These are phyloP conservation scores for Melinopterus prodromus DNA, from an alignment of 2,888 invertebrate genomes.

Conservation along the genomic window DNA sequence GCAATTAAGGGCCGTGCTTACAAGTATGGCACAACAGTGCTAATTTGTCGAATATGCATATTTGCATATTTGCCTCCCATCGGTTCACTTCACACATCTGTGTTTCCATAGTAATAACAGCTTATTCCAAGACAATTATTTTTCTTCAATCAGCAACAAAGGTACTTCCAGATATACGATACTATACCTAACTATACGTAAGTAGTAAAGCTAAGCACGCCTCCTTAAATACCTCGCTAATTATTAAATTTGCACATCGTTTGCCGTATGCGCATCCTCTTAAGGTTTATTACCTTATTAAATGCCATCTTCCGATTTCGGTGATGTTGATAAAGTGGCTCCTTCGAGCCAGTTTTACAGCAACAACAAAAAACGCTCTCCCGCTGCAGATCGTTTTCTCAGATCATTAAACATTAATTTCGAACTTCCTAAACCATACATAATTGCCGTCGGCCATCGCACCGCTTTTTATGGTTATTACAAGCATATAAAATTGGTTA, in stretches of 20 bases:
- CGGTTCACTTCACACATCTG: too few relatives aligned
- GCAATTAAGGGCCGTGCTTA: too few relatives aligned
- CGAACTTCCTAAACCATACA: background rate
- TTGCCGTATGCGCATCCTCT: background rate
- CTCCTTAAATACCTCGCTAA: background rate
- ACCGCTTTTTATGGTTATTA: background rate
- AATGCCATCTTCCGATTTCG: background rate
- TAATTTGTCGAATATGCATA: too few relatives aligned
- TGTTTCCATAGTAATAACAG: too few relatives aligned
- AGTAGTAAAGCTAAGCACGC: background rate
- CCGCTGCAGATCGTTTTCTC: background rate
- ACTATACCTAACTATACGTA: too few relatives aligned
- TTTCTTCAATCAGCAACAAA: too few relatives aligned
- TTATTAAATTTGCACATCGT: background rate
- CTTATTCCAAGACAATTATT: too few relatives aligned
- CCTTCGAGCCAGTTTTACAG: background rate
- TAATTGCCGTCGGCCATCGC: background rate
- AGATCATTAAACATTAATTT: conserved; percentile 4
- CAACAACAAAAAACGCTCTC: background rate
- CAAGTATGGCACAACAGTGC: too few relatives aligned
- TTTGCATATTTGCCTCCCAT: too few relatives aligned
- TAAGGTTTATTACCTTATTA: background rate
- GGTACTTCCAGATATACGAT: too few relatives aligned
- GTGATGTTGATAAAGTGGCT: background rate
- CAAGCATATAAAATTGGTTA: background rate